Conservation (phyloP, 2,113 vertebrate species). For the Cyrtonyx montezumae region DNA sequence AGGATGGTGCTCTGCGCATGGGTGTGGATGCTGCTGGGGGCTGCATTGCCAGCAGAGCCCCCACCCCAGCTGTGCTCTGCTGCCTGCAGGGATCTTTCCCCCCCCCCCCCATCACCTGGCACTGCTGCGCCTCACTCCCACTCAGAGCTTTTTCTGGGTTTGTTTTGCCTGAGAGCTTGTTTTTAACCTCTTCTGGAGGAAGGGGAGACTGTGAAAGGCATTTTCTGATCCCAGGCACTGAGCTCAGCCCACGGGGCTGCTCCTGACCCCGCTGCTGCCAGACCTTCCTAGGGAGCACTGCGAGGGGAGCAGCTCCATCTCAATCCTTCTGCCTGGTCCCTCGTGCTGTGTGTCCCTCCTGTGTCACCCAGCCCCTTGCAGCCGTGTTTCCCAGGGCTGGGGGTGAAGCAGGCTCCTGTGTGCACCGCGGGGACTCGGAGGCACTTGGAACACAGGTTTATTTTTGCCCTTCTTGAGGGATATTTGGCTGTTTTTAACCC, state of each 20-base stretch:
- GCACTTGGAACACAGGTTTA: rapidly evolving
- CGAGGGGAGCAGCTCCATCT: background rate
- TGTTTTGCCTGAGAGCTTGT: conserved; percentile 34
- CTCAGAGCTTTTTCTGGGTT: conserved; percentile 18
- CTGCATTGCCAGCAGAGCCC: background rate
- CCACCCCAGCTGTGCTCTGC: rapidly evolving
- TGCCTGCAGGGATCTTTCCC: background rate
- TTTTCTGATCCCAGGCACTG: background rate
- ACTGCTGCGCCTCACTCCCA: conserved; percentile 39
- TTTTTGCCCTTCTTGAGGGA: background rate
- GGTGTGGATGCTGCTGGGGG: background rate
- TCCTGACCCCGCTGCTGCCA: background rate
- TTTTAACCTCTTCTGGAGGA: conserved; percentile 9
- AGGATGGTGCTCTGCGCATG: background rate
- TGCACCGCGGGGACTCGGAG: background rate
- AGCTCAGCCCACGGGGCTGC: background rate
- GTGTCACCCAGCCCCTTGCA: too few species aligned
- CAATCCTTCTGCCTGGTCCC: too few species aligned
- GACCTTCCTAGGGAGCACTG: background rate
- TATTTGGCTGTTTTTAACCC: background rate
- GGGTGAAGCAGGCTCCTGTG: background rate
- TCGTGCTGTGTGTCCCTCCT: too few species aligned
- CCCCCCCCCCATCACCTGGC: background rate
- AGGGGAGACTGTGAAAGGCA: background rate
- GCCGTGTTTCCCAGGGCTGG: background rate